phyloP scores from a whole-genome alignment of 2,113 vertebrate species.

The Dipodomys ordii region DNA sequence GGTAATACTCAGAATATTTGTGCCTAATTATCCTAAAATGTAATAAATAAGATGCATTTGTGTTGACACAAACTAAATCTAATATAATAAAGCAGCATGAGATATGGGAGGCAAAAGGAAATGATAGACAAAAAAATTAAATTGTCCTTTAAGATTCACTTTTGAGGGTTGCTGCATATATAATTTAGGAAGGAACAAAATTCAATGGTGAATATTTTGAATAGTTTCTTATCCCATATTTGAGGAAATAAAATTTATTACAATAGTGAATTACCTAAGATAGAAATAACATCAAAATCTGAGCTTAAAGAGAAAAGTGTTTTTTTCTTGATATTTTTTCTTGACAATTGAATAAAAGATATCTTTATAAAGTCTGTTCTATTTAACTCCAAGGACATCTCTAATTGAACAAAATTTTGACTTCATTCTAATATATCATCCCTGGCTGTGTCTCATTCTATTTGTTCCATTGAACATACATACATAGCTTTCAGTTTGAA shows the following conservation, averaged over 20 bases:
- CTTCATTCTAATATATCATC: constrained; percentile 24
- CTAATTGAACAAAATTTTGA: constrained; percentile 35
- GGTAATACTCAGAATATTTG: neutral
- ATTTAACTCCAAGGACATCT: neutral
- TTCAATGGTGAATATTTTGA: neutral
- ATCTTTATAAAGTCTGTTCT: neutral
- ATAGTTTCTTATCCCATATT: too few species aligned
- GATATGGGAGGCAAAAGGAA: neutral
- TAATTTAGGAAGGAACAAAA: neutral
- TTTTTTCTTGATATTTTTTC: neutral
- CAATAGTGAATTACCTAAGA: neutral
- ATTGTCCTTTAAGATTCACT: neutral
- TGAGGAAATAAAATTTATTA: neutral
- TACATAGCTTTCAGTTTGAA: neutral
- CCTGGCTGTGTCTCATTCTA: constrained; percentile 25
- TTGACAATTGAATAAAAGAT: constrained; percentile 10
- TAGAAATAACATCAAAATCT: neutral
- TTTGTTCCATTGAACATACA: neutral
- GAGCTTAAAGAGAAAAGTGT: too few species aligned
- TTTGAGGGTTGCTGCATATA: neutral
- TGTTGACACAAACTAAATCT: neutral
- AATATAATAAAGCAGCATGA: neutral
- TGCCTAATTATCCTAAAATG: constrained; percentile 5
- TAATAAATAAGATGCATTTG: constrained; percentile 9
- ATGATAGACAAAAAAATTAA: neutral